Evolutionary conservation across 2,113 vertebrate genomes (phyloP), one percentile per base, ranked within the genome.

Genomic region (Amphiprion ocellaris): DNA sequence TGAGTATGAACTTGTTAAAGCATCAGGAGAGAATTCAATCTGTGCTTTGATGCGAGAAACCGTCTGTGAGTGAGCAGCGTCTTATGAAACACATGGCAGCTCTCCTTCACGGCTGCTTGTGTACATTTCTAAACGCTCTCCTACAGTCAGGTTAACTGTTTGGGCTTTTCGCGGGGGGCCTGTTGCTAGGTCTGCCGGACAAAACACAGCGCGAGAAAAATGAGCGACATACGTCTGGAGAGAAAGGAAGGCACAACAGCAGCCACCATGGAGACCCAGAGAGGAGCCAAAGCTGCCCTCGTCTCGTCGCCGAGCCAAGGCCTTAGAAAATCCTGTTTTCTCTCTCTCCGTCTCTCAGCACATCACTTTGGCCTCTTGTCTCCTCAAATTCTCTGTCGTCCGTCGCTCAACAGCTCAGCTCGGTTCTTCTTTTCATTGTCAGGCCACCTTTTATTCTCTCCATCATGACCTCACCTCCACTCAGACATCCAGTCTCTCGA

Each of bases 191-290:
- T 50, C 17, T 50, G 9, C 26, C 69, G 56, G 52, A 59, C 50
- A 33, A 47, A 80, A 71, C n/a, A 62, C 8, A n/a, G 21, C 50
- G 72, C 77, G 26, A 74, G 65, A 80, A 61, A 75, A 39, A 74
- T 69, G 66, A 76, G 73, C 62, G 5, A 72, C 44, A 33, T 83
- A 77, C 28, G 28, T 65, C 72, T 61, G 55, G 56, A 64, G 75
- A 79, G 71, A 80, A 66, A 72, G 26, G 16, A 33, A 30, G 41
- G 50, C 60, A 47, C 69, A 81, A 77, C 75, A 55, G 72, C 33
- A 85, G 89, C 89, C 86, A 17, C 92, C 90, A 93, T 92, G 89
- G 90, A 88, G 90, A 92, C 76, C 60, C 61, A 19, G 73, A 81
- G 79, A 84, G 81, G 17, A 73, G 90, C 90, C 90, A 93, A 91